phyloP scores from a whole-genome alignment of 2,888 invertebrate species.

The Steinernema carpocapsae region DNA sequence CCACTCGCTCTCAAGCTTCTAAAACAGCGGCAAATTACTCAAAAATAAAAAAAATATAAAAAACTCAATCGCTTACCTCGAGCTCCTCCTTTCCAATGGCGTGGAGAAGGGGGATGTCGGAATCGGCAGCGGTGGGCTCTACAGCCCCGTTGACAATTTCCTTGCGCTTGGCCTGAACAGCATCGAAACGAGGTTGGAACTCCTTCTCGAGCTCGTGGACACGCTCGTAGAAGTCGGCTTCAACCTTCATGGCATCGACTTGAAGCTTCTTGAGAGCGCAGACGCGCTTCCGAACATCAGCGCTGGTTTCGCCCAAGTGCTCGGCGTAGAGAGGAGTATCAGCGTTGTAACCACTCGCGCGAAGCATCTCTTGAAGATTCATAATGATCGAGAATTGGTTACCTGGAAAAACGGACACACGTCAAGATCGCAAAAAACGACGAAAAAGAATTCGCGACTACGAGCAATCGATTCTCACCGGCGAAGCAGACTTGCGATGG shows the following conservation, averaged over 20 bases:
- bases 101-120: slow-evolving; percentile 80
- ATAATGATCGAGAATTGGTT: not conserved
- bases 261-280: slow-evolving; percentile 65
- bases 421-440: not conserved
- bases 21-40: too few species aligned
- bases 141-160: slow-evolving; percentile 75
- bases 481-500: too few species aligned
- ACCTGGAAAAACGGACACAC: not conserved
- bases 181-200: slow-evolving; percentile 81
- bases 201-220: slow-evolving; percentile 90
- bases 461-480: too few species aligned
- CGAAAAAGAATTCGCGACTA: not conserved
- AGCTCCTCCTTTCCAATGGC: slow-evolving; percentile 49
- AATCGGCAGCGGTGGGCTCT: slow-evolving; percentile 88
- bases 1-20: slow-evolving; percentile 45
- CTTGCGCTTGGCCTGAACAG: slow-evolving; percentile 77
- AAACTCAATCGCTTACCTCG: slow-evolving; percentile 39
- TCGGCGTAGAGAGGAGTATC: slow-evolving; percentile 3
- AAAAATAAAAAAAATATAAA: too few species aligned
- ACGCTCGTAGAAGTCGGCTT: slow-evolving; percentile 90
- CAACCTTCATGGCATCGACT: slow-evolving; percentile 76
- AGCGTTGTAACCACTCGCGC: not conserved
- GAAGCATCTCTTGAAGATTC: slow-evolving; percentile 18
- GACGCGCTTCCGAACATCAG: slow-evolving; percentile 47
- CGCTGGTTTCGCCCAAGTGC: slow-evolving; percentile 15